phyloP scores from a whole-genome alignment of 1,140 invertebrate species.

The Diachasma alloeum region DNA sequence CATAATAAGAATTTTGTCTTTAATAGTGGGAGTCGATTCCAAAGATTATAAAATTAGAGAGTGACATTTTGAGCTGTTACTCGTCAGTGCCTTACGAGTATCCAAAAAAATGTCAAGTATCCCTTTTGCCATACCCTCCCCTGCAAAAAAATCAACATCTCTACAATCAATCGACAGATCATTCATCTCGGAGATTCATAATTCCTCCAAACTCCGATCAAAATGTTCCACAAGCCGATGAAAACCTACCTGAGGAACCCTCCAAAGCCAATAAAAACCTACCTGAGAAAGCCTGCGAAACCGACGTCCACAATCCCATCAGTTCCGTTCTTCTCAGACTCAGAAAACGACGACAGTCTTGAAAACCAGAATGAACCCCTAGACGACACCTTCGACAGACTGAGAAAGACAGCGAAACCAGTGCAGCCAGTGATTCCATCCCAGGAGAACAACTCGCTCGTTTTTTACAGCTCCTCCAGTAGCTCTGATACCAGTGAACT shows the following conservation, averaged over 20 bases:
- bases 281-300: not conserved
- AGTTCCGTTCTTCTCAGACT: not conserved
- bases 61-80: no score
- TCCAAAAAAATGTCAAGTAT: no score
- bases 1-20: no score
- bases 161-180: not conserved
- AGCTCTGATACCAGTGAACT: not conserved
- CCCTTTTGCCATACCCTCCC: no score
- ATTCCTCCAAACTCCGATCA: not conserved
- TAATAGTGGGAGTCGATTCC: no score
- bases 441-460: not conserved
- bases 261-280: not conserved
- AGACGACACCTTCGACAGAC: not conserved
- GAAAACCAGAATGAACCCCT: not conserved
- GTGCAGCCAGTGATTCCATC: not conserved
- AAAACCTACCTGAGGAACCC: slow-evolving; percentile 5
- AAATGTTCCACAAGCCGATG: slow-evolving; percentile 16
- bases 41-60: no score
- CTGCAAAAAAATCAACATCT: no score
- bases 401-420: not conserved
- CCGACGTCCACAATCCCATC: not conserved
- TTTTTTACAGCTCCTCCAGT: not conserved
- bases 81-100: no score
- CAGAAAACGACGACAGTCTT: not conserved
- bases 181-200: not conserved